These are phyloP conservation scores for Plebejus melissa DNA, from an alignment of 2,888 invertebrate genomes.

Conservation along the genomic window DNA sequence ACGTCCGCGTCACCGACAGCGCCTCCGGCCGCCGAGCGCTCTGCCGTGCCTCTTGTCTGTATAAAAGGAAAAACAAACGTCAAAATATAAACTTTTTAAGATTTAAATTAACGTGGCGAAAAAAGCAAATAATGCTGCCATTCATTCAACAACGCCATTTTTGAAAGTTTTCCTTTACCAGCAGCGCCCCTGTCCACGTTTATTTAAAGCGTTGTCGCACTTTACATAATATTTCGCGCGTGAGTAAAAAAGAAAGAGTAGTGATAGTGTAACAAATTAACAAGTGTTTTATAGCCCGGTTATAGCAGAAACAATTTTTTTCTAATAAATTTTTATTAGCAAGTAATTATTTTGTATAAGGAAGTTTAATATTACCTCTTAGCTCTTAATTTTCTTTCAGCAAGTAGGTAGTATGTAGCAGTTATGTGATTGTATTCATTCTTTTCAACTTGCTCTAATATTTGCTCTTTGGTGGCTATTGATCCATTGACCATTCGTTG, in stretches of 20 bases:
- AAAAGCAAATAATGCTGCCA: no score
- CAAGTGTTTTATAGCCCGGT: no score
- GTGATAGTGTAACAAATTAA: not conserved
- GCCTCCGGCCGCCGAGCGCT: conserved; percentile 58
- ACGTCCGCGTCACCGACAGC: conserved; percentile 56
- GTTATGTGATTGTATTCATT: conserved; percentile 99
- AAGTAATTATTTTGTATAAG: not conserved
- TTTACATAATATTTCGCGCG: no score
- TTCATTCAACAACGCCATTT: no score
- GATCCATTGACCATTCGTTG: conserved; percentile 98
- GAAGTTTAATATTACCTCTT: conserved; percentile 73
- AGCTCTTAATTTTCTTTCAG: conserved; percentile 92
- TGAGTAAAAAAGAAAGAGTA: not conserved
- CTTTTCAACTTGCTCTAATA: conserved; percentile 94
- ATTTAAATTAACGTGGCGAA: no score
- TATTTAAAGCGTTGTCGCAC: no score
- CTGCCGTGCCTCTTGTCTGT: conserved; percentile 49
- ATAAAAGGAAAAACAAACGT: conserved; percentile 16
- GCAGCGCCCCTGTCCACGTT: no score
- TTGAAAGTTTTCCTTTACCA: no score
- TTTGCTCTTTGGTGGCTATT: conserved; percentile 96
- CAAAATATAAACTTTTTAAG: not conserved
- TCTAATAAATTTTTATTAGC: no score
- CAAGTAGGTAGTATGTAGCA: conserved; percentile 97
- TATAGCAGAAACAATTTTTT: no score